Base-by-base conservation (phyloP, 2,888 invertebrate genomes). In the Gortyna flavago region DNA sequence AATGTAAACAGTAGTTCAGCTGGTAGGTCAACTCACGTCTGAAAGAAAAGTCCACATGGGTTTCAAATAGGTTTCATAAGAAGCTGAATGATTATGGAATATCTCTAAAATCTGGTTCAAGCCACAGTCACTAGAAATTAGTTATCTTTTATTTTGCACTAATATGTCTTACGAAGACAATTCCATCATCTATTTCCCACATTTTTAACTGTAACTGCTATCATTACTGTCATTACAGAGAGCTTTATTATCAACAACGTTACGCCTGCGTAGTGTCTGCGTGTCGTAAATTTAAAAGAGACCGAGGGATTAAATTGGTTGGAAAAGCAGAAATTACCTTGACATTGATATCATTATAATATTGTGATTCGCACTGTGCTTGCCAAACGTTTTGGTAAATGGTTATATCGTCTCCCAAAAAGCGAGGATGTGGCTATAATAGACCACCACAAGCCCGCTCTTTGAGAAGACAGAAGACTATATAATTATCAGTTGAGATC, bases 301-400 rank as follows among this genome's bases (percentile, higher is more conserved):
- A 59, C 69, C 59, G 81, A 35, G 44, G 38, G 51, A 73, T 81
- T 72, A 72, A 62, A 66, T 69, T 72, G 1, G 35, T 57, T 57
- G 44, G 29, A 70, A 67, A 32, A 44, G 35, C 71, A 84, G 65
- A 65, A 62, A 57, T 57, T 48, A 62, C 82, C 72, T 81, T 85
- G 83, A 77, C 85, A 76, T 85, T 85, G 77, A 70, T 64, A 59
- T 62, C 66, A 48, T 81, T 62, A 85, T 85, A 59, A 66, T 44
- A 38, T 32, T 64, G 18, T 38, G 21, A 54, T 62, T 51, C 35
- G 29, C 61, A 44, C 2, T 66, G 25, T 57, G 35, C 54, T 80
- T 80, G 84, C 75, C 85, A 84, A 75, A 35, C 13, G 13, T 68
- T 65, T 44, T 70, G 48, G 61, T 73, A 21, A 32, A 66, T 66